Base-by-base conservation (phyloP, 2,113 vertebrate species). In the Cisticola juncidis region DNA sequence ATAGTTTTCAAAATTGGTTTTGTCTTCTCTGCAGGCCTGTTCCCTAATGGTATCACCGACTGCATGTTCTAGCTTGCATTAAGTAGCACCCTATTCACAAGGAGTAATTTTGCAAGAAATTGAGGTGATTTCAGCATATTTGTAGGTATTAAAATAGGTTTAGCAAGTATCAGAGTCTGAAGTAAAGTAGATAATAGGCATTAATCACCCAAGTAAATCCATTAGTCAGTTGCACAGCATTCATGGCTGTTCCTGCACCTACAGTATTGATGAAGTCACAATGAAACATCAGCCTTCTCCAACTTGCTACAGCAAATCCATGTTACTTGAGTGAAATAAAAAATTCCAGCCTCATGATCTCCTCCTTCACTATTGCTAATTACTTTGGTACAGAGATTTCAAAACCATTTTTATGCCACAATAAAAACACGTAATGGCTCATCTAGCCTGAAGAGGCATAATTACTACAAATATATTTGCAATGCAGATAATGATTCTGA, bases 171-270 rank as follows among this genome's bases (percentile, higher is more conserved):
- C 86, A 92, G 73, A 87, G 86, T 82, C 69, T 78, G 79, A 89
- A 51, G 72, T 94, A 92, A 74, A 82, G 93, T 33, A 95, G 94
- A 94, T 96, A 97, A 97, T 94, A 93, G 74, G 72, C 90, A 95
- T 95, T 98, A 97, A 97, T 98, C 94, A 97, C 86, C 48, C 48
- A 90, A 94, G 88, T 92, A 96, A 97, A 96, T 72, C 96, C 93
- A 97, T 98, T 97, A 97, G 92, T 97, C 96, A 97, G 91, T 79
- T 57, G 12, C 42, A 66, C 15, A 68, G 84, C 40, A 22, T 92
- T 95, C 61, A 71, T 86, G 87, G 88, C 78, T 78, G 53, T 89
- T 96, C 84, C 62, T 80, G 70, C 50, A 91, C 80, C 90, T 89
- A 93, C 76, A 91, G 78, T 77, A 79, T 91, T 87, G 94, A 88